Evolutionary conservation across 2,797 vertebrate genomes (phyloP), one percentile per base, ranked within the genome.

Genomic region (Parauchenoglanis punctatus): DNA sequence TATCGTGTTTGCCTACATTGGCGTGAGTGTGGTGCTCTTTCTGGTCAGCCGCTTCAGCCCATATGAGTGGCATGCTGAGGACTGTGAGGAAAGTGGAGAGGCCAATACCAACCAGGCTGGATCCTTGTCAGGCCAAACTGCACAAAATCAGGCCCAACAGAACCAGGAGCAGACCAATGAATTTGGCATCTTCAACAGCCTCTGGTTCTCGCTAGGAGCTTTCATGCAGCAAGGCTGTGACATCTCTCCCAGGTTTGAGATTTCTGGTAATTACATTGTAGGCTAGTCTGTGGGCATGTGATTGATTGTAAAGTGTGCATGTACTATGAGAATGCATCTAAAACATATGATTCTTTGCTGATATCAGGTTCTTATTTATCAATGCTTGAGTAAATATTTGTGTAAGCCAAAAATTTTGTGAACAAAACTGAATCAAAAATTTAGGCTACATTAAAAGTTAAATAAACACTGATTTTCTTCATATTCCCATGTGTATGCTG

Each of bases 151-250:
- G 90, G 93, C 93, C 89, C 96, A 96, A 92, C 96, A 95, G 93
- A 96, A 91, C 90, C 92, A 87, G 2, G 98, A 99, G 92, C 99
- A 99, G 93, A 97, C 97, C 25, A 99, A 99, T 59, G 99, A 99
- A 93, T 99, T 99, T 91, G 99, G 99, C 75, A 99, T 99, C 94
- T 99, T 99, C 94, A 99, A 99, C 95, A 99, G 98, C 68, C 96
- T 99, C 10, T 99, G 99, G 99, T 99, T 99, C 92, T 99, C 99
- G 12, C 93, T 99, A 86, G 99, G 99, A 89, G 99, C 99, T 86
- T 99, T 99, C 94, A 99, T 99, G 99, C 99, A 99, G 94, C 99
- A 99, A 94, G 99, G 99, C 93, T 99, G 99, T 89, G 99, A 99
- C 92, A 99, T 99, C 93, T 99, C 99, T 58, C 99, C 99, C 93